Base-by-base conservation (phyloP, 1,140 invertebrate genomes). In the Manduca sexta region DNA sequence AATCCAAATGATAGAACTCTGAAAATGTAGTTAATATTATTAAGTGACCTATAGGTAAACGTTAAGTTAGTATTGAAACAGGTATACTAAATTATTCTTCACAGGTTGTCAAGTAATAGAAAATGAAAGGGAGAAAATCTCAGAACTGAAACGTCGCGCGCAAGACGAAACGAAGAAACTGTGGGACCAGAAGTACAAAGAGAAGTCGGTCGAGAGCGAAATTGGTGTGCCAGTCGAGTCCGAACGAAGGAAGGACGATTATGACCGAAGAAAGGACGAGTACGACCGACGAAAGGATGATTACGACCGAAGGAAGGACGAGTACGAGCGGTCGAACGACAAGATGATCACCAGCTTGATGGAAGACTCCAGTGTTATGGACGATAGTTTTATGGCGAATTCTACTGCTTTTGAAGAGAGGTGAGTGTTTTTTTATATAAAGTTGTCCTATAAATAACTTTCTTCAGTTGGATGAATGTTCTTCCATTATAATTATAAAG, bases 21-120 rank as follows among this genome's bases (percentile, higher is more conserved):
- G n/a, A n/a, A n/a, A n/a, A n/a, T n/a, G n/a, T n/a, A n/a, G n/a
- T n/a, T n/a, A n/a, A n/a, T n/a, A n/a, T n/a, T n/a, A n/a, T n/a
- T n/a, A n/a, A n/a, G n/a, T n/a, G n/a, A n/a, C n/a, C n/a, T n/a
- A n/a, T n/a, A n/a, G n/a, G n/a, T n/a, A n/a, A n/a, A n/a, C n/a
- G n/a, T n/a, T n/a, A n/a, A n/a, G n/a, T n/a, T n/a, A n/a, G n/a
- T n/a, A n/a, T n/a, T n/a, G n/a, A n/a, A n/a, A n/a, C n/a, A n/a
- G n/a, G n/a, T n/a, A n/a, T n/a, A n/a, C n/a, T n/a, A n/a, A n/a
- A n/a, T 29, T 30, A 49, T 10, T 8, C 37, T 12, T 59, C 54
- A 2, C 60, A 95, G 94, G 94, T 45, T 93, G 92, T 64, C 92
- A 95, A 88, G 94, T 97, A 34, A 96, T 97, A 66, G 95, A 96